Evolutionary conservation across 2,888 invertebrate species (phyloP), one percentile per base, ranked within the genome.

Genomic region (Sclerodermus sp.): DNA sequence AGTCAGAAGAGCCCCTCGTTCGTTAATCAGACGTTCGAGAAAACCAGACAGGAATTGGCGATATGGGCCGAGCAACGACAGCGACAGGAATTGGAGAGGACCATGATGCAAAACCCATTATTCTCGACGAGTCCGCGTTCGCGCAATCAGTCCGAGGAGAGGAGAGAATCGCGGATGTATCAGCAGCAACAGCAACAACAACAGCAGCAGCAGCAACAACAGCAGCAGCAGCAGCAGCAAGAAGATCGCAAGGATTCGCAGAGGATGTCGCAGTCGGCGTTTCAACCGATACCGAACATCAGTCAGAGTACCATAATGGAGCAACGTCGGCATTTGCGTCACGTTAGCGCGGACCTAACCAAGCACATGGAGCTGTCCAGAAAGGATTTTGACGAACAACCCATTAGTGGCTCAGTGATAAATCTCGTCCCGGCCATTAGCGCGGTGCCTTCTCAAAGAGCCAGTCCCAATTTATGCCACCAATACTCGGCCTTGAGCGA

Each of bases 61-160:
- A 72, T 76, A 49, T 78, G 77, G 77, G 76, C 76, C 0, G 77
- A 78, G 45, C 76, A 77, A 40, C 61, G 76, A 23, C 77, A 77
- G 34, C 64, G 76, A n/a, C 78, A 76, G 39, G 77, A 78, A 12
- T 49, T 74, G 8, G 77, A 77, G 47, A 65, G 71, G 17, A 69
- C 58, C 6, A 63, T 73, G 15, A 59, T 69, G 13, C 67, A 66
- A 30, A 64, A 58, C 40, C 70, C 62, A 13, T 59, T 76, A 30
- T 73, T 72, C 17, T 66, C 73, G 0, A 73, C 73, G 0, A 74
- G 71, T 53, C 74, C 77, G 4, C 67, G 77, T 15, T 70, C 74
- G 0, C 68, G 76, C 9, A 74, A 72, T 55, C 74, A 67, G 8
- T 74, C 73, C 1, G 77, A 77, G 46, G 77, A 77, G 30, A 62